These are phyloP conservation scores for Clunio marinus DNA, from an alignment of 2,888 invertebrate species.

Conservation along the genomic window DNA sequence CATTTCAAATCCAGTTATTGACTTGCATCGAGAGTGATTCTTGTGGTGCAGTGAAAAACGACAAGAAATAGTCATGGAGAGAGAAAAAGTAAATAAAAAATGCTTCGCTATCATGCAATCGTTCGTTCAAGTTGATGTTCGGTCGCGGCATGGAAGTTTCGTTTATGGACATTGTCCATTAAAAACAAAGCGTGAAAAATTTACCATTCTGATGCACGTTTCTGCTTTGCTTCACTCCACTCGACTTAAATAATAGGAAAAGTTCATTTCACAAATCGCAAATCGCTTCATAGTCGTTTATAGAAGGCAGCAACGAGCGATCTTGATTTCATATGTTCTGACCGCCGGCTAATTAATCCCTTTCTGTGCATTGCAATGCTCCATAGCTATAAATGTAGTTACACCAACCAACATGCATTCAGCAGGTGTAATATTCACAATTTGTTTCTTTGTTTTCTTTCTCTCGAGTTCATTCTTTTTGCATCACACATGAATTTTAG, in stretches of 20 bases:
- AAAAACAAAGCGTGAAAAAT: conserved; percentile 5
- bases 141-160: background rate
- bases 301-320: too few species aligned
- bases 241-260: too few species aligned
- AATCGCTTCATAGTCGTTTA: background rate
- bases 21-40: too few species aligned
- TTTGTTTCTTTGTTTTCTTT: conserved; percentile 6
- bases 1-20: too few species aligned
- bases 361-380: too few species aligned
- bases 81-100: background rate
- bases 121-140: background rate
- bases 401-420: background rate
- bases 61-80: background rate
- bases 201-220: background rate
- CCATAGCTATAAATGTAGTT: too few species aligned
- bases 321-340: conserved; percentile 4
- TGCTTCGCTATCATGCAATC: background rate
- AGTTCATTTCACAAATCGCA: background rate
- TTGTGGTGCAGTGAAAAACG: background rate
- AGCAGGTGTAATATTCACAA: conserved; percentile 10
- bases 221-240: background rate
- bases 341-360: conserved; percentile 6
- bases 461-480: background rate
- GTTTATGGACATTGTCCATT: background rate
- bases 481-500: background rate